These are phyloP conservation scores for Carduelis carduelis DNA, from an alignment of 2,797 vertebrate species.

Conservation along the genomic window DNA sequence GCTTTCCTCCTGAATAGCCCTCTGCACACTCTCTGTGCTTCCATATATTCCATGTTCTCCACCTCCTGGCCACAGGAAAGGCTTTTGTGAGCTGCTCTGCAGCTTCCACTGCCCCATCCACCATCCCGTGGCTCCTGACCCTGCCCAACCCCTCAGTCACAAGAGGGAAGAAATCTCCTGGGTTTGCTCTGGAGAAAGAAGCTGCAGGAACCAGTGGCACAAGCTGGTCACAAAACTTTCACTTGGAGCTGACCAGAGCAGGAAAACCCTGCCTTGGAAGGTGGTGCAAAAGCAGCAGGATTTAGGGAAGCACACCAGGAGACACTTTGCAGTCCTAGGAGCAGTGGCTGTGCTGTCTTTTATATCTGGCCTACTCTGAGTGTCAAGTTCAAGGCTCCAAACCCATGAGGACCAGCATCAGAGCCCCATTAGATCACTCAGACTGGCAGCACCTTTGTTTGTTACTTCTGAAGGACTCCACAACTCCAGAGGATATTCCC, in stretches of 20 bases:
- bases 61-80: neutral
- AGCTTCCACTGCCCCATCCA: neutral
- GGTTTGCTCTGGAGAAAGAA: neutral
- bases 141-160: fast-evolving
- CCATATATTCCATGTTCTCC: neutral
- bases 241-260: neutral
- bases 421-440: fast-evolving
- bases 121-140: neutral
- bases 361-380: no score
- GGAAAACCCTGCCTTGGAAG: neutral
- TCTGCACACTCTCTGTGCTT: neutral
- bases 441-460: neutral
- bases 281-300: neutral
- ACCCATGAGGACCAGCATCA: neutral
- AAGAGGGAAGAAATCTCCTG: neutral
- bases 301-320: neutral
- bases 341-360: neutral
- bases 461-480: neutral
- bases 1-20: neutral
- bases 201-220: neutral
- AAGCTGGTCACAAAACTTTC: neutral
- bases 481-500: neutral
- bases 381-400: neutral
- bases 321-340: neutral
- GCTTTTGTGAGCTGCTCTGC: neutral